Percentiles rank a stretch among this genome's conserved stretches.
Evolutionary conservation across 2,113 vertebrate genomes (phyloP).

Genomic region (Marcusenius ussheri): DNA sequence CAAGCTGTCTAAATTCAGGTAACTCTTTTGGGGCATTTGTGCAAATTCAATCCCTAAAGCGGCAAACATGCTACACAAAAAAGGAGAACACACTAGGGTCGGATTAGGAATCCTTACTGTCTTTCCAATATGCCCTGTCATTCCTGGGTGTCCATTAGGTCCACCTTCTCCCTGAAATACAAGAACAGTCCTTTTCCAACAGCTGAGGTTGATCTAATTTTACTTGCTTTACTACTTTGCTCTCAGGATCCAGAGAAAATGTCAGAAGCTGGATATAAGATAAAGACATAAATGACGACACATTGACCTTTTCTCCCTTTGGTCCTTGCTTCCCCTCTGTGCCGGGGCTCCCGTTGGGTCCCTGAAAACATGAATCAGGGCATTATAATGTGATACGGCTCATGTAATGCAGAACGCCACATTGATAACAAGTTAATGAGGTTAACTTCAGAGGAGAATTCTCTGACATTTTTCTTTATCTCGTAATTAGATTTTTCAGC

Average conservation of each 20-base stretch:
- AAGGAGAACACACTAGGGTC: not conserved
- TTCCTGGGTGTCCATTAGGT: slow-evolving; percentile 51
- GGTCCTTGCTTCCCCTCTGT: slow-evolving; percentile 58
- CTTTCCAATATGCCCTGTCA: slow-evolving; percentile 59
- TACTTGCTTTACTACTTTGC: not conserved
- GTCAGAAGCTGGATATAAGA: not conserved
- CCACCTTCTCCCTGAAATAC: slow-evolving; percentile 61
- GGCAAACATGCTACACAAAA: not conserved
- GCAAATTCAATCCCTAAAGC: slow-evolving; percentile 50
- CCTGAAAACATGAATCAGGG: slow-evolving; percentile 47
- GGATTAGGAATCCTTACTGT: slow-evolving; percentile 52
- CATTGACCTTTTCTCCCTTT: slow-evolving; percentile 72
- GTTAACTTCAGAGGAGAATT: not conserved
- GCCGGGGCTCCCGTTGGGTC: slow-evolving; percentile 57
- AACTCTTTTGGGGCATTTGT: slow-evolving; percentile 39
- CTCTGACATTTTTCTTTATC: not conserved
- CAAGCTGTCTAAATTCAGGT: not conserved
- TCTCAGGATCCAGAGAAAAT: not conserved
- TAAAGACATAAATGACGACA: not conserved
- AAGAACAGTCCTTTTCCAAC: not conserved
- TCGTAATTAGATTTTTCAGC: not conserved
- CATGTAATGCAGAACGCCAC: not conserved
- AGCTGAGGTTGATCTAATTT: not conserved
- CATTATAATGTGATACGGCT: not conserved
- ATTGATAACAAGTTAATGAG: not conserved